Evolutionary conservation across 2,888 invertebrate genomes (phyloP).

Genomic region (Neoitamus cyanurus): DNA sequence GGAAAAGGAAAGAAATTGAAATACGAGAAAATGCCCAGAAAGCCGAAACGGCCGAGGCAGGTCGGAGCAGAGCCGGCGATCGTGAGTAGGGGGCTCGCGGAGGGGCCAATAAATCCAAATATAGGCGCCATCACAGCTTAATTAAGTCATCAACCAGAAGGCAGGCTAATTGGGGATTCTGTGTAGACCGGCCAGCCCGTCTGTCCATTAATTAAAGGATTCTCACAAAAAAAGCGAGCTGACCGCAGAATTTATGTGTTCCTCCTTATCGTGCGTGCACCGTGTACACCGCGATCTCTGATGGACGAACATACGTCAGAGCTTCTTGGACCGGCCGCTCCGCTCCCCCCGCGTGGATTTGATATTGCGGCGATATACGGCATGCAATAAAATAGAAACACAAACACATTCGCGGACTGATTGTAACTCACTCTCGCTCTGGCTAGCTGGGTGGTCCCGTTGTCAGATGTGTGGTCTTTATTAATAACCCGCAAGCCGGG

Average conservation of each 20-base stretch:
- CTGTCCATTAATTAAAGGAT: slow-evolving; percentile 45
- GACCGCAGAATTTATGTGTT: slow-evolving; percentile 29
- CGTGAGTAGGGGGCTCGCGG: neutral
- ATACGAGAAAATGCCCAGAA: slow-evolving; percentile 33
- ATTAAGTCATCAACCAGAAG: slow-evolving; percentile 68
- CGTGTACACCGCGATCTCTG: neutral
- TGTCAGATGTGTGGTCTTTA: slow-evolving; percentile 68
- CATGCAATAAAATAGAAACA: slow-evolving; percentile 39
- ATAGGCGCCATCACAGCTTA: slow-evolving; percentile 66
- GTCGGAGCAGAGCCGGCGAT: neutral
- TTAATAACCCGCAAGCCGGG: slow-evolving; percentile 59
- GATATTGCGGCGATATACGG: neutral
- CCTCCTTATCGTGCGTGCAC: slow-evolving; percentile 34
- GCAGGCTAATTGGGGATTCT: slow-evolving; percentile 67
- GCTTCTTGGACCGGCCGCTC: slow-evolving; percentile 1
- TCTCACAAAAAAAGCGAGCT: neutral
- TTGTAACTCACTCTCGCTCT: slow-evolving; percentile 47
- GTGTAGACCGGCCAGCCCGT: slow-evolving; percentile 56
- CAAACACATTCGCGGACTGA: slow-evolving; percentile 43
- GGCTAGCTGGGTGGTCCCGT: slow-evolving; percentile 64
- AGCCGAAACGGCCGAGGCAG: slow-evolving; percentile 4
- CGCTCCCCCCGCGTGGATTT: neutral
- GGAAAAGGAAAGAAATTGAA: slow-evolving; percentile 39
- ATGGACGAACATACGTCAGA: slow-evolving; percentile 40
- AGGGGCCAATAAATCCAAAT: slow-evolving; percentile 47